Evolutionary conservation across 2,113 vertebrate species (phyloP).

Genomic region (Stercorarius parasiticus): DNA sequence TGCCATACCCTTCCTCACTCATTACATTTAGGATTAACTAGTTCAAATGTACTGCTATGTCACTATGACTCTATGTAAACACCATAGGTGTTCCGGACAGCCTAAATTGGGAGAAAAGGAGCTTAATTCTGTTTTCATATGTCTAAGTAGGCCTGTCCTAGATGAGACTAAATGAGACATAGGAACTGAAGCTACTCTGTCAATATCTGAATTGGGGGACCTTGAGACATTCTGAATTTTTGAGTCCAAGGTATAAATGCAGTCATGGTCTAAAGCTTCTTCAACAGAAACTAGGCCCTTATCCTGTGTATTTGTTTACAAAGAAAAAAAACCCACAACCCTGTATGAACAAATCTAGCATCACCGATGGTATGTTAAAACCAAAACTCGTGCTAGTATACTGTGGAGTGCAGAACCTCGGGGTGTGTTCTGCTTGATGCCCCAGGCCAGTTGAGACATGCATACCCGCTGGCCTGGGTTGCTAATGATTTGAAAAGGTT

Average conservation of each 20-base stretch:
- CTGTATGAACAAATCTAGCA: background rate
- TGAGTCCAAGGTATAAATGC: background rate
- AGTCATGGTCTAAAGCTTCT: background rate
- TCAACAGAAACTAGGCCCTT: background rate
- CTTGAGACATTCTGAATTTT: background rate
- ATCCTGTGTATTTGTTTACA: background rate
- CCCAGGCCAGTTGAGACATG: background rate
- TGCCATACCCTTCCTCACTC: background rate
- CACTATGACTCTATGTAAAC: background rate
- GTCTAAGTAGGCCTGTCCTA: background rate
- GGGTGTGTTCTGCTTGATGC: background rate
- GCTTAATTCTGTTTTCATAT: background rate
- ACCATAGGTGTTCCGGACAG: background rate
- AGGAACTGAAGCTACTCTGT: accelerated
- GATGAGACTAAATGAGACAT: background rate
- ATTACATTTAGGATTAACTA: background rate
- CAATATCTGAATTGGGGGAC: accelerated
- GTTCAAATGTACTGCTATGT: background rate
- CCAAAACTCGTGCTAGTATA: background rate
- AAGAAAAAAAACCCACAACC: background rate
- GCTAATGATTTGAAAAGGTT: background rate
- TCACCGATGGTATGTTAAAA: background rate
- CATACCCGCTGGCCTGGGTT: background rate
- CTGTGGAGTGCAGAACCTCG: background rate
- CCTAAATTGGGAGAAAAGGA: background rate